These are phyloP conservation scores for Achlya flavicornis DNA, from an alignment of 2,888 invertebrate species.

Conservation along the genomic window DNA sequence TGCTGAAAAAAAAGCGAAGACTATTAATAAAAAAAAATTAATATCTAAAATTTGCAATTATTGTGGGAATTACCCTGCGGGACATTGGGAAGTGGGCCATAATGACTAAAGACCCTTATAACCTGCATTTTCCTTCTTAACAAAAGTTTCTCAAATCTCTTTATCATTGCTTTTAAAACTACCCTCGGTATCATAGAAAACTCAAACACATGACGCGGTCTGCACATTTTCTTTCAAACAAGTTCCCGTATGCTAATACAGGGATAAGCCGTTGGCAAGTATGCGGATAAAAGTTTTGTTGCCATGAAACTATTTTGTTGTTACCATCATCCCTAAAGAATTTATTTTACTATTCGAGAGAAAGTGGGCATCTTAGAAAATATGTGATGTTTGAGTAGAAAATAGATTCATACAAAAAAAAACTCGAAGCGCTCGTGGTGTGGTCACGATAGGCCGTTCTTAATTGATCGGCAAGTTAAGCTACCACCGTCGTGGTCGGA, in stretches of 20 bases:
- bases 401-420: background rate
- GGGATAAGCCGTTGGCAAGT: constrained; percentile 57
- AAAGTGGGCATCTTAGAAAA: background rate
- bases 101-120: too few species aligned
- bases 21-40: too few species aligned
- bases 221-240: constrained; percentile 41
- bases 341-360: background rate
- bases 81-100: too few species aligned
- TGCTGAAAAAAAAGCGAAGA: too few species aligned
- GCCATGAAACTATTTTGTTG: constrained; percentile 56
- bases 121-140: background rate
- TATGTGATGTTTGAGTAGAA: background rate
- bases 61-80: too few species aligned
- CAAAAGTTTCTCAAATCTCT: constrained; percentile 37
- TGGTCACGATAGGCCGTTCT: too few species aligned
- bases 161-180: constrained; percentile 43
- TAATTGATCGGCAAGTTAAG: too few species aligned
- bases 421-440: too few species aligned
- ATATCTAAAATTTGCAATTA: too few species aligned
- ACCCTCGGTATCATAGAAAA: constrained; percentile 35
- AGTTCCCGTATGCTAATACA: constrained; percentile 68
- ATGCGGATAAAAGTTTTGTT: constrained; percentile 46
- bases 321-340: constrained; percentile 17
- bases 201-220: constrained; percentile 47
- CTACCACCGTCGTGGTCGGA: too few species aligned